Evolutionary conservation across 2,888 invertebrate species (phyloP), one percentile per base, ranked within the genome.

Genomic region (Acronicta alni): DNA sequence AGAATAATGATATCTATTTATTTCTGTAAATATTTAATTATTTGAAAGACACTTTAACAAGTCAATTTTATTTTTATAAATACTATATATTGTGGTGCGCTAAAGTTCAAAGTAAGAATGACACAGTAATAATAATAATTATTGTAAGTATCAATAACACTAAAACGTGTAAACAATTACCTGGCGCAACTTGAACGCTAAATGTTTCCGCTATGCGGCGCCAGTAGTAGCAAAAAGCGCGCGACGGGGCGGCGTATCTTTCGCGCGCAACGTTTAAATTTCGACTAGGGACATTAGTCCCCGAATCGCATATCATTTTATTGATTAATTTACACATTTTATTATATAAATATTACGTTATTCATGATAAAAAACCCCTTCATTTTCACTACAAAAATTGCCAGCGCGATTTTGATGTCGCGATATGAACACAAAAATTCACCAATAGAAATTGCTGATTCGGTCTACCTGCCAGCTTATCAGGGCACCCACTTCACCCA

Each of bases 401-500:
- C 63, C 66, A 68, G 64, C 67, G 65, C 58, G 58, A 67, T 61
- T 72, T 77, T 60, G 49, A 58, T 58, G 65, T 60, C 48, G 76
- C 68, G 82, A 83, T 88, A 85, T 63, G 78, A 67, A 67, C 61
- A 64, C 72, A 74, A 84, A 84, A 83, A 86, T 81, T 84, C 77
- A 82, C 87, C 87, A 89, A 89, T 89, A 85, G 82, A 86, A 89
- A 88, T 84, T 78, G 64, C 76, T 80, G 68, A 82, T 81, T 85
- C 73, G 67, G 83, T 87, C 79, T 86, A 86, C 85, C 84, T 88
- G 83, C 72, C 75, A 68, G 76, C 89, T 93, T 93, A 93, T 93
- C 93, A 78, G 80, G 72, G 60, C 81, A 84, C 83, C 88, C 92
- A 92, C 92, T 92, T 90, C 87, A 93, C 84, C 65, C 85, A 88